Evolutionary conservation across 2,888 invertebrate genomes (phyloP).

Genomic region (Bibio marci): DNA sequence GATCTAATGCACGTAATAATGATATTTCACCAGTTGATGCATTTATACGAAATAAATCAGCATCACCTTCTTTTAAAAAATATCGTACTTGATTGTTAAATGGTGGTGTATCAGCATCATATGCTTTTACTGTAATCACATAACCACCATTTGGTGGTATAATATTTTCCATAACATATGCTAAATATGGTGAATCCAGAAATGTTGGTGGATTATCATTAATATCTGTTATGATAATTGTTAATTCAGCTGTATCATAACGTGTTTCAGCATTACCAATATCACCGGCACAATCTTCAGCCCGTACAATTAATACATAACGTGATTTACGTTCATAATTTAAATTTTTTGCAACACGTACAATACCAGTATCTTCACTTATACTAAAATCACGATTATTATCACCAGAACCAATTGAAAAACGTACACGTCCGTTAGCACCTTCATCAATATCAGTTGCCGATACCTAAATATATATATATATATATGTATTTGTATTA

Average conservation of each 20-base stretch:
- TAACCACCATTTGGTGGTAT: slow-evolving; percentile 65
- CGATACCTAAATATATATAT: slow-evolving; percentile 54
- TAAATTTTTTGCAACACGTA: slow-evolving; percentile 80
- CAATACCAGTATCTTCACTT: slow-evolving; percentile 78
- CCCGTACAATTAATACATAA: slow-evolving; percentile 67
- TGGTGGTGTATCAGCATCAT: slow-evolving; percentile 80
- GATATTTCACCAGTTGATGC: slow-evolving; percentile 83
- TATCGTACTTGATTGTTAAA: slow-evolving; percentile 83
- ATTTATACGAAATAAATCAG: slow-evolving; percentile 79
- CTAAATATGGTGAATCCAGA: slow-evolving; percentile 84
- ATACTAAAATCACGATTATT: slow-evolving; percentile 82
- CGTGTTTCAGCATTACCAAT: slow-evolving; percentile 35
- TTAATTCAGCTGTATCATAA: slow-evolving; percentile 63
- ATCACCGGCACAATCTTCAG: slow-evolving; percentile 73
- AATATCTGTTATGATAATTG: slow-evolving; percentile 74
- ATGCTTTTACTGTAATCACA: slow-evolving; percentile 67
- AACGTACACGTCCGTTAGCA: slow-evolving; percentile 78
- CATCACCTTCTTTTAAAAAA: slow-evolving; percentile 84
- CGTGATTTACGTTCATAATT: slow-evolving; percentile 82
- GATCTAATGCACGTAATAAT: slow-evolving; percentile 62
- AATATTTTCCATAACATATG: slow-evolving; percentile 85
- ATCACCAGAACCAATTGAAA: slow-evolving; percentile 77
- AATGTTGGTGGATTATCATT: slow-evolving; percentile 91
- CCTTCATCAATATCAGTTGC: slow-evolving; percentile 81
- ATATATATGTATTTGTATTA: slow-evolving; percentile 4